phyloP scores from a whole-genome alignment of 2,888 invertebrate genomes.

The Luffia ferchaultella region DNA sequence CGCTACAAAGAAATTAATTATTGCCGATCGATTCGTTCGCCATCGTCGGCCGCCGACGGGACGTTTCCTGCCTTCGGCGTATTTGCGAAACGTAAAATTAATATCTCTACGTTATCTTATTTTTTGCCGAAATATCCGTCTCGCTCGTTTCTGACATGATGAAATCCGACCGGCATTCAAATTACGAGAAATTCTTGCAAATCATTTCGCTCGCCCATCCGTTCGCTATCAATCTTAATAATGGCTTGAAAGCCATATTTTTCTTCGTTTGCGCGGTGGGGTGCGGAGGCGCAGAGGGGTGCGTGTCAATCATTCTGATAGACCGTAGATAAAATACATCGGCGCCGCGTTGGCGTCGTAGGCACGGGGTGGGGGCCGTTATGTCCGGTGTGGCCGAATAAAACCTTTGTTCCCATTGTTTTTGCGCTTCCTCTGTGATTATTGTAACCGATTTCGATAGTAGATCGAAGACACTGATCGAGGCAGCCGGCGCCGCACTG shows the following conservation, averaged over 20 bases:
- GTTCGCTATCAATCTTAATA: conserved; percentile 49
- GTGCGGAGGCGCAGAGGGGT: conserved; percentile 15
- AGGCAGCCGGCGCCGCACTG: not conserved
- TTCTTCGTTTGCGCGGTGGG: conserved; percentile 32
- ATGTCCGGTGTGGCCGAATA: conserved; percentile 17
- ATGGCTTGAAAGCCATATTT: conserved; percentile 49
- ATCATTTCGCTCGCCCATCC: not conserved
- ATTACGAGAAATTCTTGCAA: not conserved
- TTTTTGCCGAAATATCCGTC: not conserved
- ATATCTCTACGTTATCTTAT: not conserved
- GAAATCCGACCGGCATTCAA: not conserved
- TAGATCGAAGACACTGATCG: not conserved
- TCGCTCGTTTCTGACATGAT: not conserved
- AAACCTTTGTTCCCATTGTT: conserved; percentile 34
- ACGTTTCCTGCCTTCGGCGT: not conserved
- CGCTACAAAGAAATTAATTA: not conserved
- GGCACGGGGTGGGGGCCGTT: conserved; percentile 17
- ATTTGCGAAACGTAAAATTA: not conserved
- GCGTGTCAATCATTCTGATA: conserved; percentile 46
- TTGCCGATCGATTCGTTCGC: not conserved
- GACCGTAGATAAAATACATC: conserved; percentile 29
- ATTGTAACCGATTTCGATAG: conserved; percentile 17
- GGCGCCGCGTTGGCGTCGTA: not conserved
- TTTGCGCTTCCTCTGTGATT: conserved; percentile 33
- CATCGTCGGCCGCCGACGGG: not conserved